Evolutionary conservation across 2,797 vertebrate genomes (phyloP).

Genomic region (Sebastes trivittatus): DNA sequence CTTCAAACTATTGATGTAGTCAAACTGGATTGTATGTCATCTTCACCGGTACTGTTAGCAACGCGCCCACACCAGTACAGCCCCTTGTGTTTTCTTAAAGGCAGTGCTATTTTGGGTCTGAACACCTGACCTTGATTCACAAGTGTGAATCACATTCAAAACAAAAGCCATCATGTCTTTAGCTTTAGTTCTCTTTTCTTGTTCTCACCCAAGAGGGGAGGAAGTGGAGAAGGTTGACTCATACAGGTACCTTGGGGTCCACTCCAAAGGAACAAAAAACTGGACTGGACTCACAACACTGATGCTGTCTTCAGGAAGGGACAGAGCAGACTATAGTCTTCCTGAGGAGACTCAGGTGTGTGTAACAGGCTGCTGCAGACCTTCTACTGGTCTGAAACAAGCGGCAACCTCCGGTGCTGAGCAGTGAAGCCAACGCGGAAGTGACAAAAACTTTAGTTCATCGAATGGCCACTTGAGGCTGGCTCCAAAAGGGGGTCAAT

Average conservation of each 20-base stretch:
- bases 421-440: too few relatives aligned
- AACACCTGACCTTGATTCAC: neutral
- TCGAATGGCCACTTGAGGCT: too few relatives aligned
- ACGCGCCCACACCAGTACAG: neutral
- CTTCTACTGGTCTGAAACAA: too few relatives aligned
- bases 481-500: too few relatives aligned
- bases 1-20: neutral
- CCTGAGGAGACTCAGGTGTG: neutral
- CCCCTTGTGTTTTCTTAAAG: neutral
- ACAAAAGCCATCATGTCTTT: neutral
- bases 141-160: conserved; percentile 12
- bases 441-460: too few relatives aligned
- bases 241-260: neutral
- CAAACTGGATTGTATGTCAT: neutral
- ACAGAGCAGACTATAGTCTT: neutral
- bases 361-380: too few relatives aligned
- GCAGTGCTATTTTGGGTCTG: neutral
- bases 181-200: neutral
- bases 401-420: too few relatives aligned
- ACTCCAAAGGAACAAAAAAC: neutral
- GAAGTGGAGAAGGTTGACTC: neutral
- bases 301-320: neutral
- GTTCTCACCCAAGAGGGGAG: neutral
- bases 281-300: neutral
- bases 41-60: neutral